Evolutionary conservation across 2,888 invertebrate species (phyloP).

Genomic region (Eilema depressum): DNA sequence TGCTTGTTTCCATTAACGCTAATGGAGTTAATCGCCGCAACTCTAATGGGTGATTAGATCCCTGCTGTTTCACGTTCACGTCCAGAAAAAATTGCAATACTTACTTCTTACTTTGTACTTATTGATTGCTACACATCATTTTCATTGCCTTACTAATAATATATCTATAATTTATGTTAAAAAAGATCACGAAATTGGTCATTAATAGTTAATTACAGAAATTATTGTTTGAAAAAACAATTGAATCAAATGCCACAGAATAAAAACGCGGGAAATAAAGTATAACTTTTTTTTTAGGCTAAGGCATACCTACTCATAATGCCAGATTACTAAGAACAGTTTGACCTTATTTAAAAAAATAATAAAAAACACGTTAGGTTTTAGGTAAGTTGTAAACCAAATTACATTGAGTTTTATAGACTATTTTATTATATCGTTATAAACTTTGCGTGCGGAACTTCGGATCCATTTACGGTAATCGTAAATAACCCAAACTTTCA

Average conservation of each 20-base stretch:
- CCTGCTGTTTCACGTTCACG: slow-evolving; percentile 34
- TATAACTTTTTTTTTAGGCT: slow-evolving; percentile 3
- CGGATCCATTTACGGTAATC: slow-evolving; percentile 45
- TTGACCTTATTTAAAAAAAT: not conserved
- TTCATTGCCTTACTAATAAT: not conserved
- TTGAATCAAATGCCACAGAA: not conserved
- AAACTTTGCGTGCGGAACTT: slow-evolving; percentile 38
- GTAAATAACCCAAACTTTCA: slow-evolving; percentile 47
- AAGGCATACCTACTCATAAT: not conserved
- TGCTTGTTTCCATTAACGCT: slow-evolving; percentile 65
- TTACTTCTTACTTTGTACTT: slow-evolving; percentile 2
- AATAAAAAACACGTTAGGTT: not conserved
- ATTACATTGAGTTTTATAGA: slow-evolving; percentile 43
- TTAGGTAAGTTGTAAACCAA: slow-evolving; percentile 42
- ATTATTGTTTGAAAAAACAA: too few relatives aligned
- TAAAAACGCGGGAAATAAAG: not conserved
- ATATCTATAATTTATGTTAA: too few relatives aligned
- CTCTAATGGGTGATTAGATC: slow-evolving; percentile 63
- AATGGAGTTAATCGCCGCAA: slow-evolving; percentile 65
- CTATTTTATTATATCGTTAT: slow-evolving; percentile 49
- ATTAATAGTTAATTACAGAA: too few relatives aligned
- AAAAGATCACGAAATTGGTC: too few relatives aligned
- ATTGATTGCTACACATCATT: not conserved
- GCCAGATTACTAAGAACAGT: not conserved
- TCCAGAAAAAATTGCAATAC: not conserved